Conservation (phyloP, 2,797 vertebrate genomes). For the Uromys caudimaculatus region DNA sequence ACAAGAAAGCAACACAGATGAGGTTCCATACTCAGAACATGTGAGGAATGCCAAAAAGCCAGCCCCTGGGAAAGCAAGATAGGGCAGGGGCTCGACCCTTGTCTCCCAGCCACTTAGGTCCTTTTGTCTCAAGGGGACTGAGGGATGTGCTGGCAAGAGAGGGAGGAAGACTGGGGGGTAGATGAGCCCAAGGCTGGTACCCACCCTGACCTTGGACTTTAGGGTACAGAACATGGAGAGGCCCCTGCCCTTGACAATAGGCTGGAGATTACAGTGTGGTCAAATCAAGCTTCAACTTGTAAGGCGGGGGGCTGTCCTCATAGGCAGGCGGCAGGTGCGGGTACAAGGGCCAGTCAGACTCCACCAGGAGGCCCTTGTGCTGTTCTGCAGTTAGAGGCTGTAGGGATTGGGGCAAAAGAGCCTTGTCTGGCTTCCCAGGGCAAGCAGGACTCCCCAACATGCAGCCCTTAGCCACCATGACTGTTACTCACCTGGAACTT, state of each 20-base stretch:
- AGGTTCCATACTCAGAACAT: slow-evolving; percentile 48
- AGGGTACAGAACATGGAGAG: background rate
- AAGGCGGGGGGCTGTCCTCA: slow-evolving; percentile 93
- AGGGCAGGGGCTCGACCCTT: background rate
- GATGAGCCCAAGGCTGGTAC: background rate
- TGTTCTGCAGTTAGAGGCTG: slow-evolving; percentile 95
- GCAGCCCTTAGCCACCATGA: background rate
- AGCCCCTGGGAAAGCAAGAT: background rate
- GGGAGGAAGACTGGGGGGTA: background rate
- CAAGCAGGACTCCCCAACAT: background rate
- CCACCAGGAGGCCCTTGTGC: slow-evolving; percentile 94
- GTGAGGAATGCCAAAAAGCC: background rate
- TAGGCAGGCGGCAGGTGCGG: slow-evolving; percentile 90
- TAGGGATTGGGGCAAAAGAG: background rate
- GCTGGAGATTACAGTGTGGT: slow-evolving; percentile 90
- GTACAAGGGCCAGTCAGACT: slow-evolving; percentile 90
- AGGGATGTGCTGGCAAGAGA: background rate
- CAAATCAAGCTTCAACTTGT: slow-evolving; percentile 97
- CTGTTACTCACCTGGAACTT: slow-evolving; percentile 91
- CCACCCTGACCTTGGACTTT: background rate
- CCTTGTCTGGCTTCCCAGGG: background rate
- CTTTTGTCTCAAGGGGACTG: background rate
- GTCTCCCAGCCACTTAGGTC: background rate
- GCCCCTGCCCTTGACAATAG: background rate
- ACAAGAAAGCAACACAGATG: slow-evolving; percentile 21